Evolutionary conservation across 2,888 invertebrate genomes (phyloP).

Genomic region (Troides aeacus): DNA sequence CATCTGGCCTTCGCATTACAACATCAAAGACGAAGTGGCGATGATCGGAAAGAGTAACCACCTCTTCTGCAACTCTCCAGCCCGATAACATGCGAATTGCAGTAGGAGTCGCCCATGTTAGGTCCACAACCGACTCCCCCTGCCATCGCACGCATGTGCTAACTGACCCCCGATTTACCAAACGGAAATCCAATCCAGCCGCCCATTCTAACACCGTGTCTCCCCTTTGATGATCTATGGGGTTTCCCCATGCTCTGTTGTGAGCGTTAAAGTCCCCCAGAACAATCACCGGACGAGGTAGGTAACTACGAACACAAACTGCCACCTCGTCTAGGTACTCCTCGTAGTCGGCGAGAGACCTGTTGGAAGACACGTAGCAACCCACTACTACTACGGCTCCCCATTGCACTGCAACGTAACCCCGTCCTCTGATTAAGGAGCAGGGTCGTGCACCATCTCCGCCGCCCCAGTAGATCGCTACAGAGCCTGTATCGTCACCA

Average conservation of each 20-base stretch:
- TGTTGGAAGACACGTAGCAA: no score
- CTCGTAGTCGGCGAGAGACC: no score
- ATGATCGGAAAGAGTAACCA: no score
- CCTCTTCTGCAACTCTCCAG: background rate
- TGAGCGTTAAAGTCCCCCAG: background rate
- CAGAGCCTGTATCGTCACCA: no score
- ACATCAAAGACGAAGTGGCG: no score
- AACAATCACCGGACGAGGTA: background rate
- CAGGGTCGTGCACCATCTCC: no score
- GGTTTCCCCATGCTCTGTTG: background rate
- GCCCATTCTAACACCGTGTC: constrained; percentile 26
- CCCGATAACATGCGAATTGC: constrained; percentile 4
- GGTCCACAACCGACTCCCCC: constrained; percentile 34
- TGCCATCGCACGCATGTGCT: constrained; percentile 36
- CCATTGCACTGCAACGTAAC: no score
- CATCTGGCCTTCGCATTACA: background rate
- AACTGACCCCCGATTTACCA: constrained; percentile 27
- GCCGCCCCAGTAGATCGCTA: no score
- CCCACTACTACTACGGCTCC: no score
- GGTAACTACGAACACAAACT: no score
- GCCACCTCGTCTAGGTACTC: no score
- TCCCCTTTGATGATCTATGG: background rate
- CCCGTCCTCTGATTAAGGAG: no score
- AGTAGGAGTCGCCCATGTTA: constrained; percentile 28
- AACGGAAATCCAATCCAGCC: constrained; percentile 26